Evolutionary conservation across 2,797 vertebrate genomes (phyloP), one percentile per base, ranked within the genome.

Genomic region (Loriculus beryllinus): DNA sequence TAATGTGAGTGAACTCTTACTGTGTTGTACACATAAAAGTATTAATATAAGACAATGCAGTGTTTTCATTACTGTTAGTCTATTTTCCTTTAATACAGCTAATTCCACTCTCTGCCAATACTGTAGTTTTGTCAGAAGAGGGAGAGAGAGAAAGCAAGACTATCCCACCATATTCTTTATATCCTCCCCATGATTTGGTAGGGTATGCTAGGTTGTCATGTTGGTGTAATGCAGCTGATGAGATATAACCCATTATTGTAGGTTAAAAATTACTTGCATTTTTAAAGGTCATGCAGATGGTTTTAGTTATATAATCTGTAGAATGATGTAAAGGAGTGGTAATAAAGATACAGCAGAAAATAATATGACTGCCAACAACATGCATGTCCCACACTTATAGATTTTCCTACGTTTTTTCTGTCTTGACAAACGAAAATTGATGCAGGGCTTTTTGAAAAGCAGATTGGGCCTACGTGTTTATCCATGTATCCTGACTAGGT

Each of bases 271-370:
- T 26, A 82, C 68, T 81, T 67, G n/a, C 65, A 68, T 80, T 92
- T 92, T 90, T 48, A 90, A 96, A 85, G 68, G 79, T 82, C 81
- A 72, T 33, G 56, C 62, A 92, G 63, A 74, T 92, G 72, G 72
- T 93, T 72, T 56, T 31, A 92, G 59, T 88, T 82, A 67, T 10
- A 56, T 69, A 79, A 81, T 31, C 69, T 76, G 51, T 59, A 74
- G 65, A 72, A 62, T 31, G 69, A 62, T 47, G 33, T 56, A 54
- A 65, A 11, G 16, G 33, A 68, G 42, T 25, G 75, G 60, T 40
- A 94, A 91, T 49, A 72, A 68, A 94, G 47, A 71, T 9, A 35
- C 28, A 76, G 45, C 9, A 82, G 45, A 64, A 92, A 80, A 78
- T 19, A 78, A 67, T 20, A 16, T 2, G n/a, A 82, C 28, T 71